phyloP scores from a whole-genome alignment of 1,140 invertebrate genomes.

The Diachasmimorpha longicaudata region DNA sequence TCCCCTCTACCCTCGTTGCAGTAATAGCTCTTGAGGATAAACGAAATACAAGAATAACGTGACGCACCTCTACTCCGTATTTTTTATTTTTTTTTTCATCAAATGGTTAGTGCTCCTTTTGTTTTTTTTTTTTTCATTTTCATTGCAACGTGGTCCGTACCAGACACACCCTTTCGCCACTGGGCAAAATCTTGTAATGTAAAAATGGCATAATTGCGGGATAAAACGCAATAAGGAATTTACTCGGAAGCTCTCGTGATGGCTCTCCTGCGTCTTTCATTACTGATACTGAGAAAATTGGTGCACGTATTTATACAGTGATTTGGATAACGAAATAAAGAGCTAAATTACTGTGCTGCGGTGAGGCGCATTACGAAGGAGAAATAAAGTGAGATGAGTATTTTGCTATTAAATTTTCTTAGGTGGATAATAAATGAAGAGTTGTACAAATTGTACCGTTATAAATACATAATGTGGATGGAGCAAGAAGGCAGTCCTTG shows the following conservation, averaged over 20 bases:
- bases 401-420: neutral
- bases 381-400: neutral
- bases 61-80: neutral
- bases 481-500: constrained; percentile 22
- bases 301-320: neutral
- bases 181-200: neutral
- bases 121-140: neutral
- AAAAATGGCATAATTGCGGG: neutral
- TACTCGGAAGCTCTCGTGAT: neutral
- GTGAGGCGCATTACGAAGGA: constrained; percentile 18
- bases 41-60: neutral
- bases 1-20: neutral
- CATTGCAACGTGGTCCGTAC: neutral
- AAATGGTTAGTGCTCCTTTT: neutral
- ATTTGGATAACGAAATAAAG: neutral
- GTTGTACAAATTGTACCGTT: constrained; percentile 31
- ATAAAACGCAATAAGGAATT: neutral
- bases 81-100: neutral
- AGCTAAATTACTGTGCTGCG: neutral
- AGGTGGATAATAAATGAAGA: constrained; percentile 23
- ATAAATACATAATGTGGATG: constrained; percentile 35
- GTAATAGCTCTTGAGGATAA: constrained; percentile 12
- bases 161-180: constrained; percentile 7
- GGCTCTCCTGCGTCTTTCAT: neutral
- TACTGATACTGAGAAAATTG: neutral